Conservation (phyloP, 2,113 vertebrate genomes). For the Microcebus tavaratra region DNA sequence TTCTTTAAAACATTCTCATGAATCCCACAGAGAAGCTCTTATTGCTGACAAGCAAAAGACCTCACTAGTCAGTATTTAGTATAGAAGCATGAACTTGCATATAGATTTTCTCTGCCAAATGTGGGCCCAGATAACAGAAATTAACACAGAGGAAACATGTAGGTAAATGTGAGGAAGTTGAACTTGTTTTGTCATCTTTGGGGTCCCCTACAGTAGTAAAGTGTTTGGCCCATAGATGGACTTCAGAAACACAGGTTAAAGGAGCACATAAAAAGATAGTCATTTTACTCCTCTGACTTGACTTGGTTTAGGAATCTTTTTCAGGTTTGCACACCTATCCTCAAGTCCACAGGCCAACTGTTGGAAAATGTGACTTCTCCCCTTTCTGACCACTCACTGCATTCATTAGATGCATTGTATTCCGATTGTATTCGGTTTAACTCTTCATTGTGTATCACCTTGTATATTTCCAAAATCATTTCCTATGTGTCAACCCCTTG, state of each 20-base stretch:
- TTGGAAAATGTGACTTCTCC: neutral
- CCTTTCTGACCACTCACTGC: neutral
- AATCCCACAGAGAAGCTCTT: conserved; percentile 1
- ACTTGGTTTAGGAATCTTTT: conserved; percentile 13
- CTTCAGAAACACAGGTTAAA: conserved; percentile 38
- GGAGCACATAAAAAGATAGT: neutral
- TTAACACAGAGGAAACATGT: neutral
- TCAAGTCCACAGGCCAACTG: neutral
- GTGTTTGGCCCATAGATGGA: neutral
- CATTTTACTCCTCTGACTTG: neutral
- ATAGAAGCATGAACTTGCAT: neutral
- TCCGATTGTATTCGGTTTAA: neutral
- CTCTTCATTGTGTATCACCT: neutral
- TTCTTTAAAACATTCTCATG: conserved; percentile 41
- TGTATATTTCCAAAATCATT: neutral
- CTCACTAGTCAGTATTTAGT: neutral
- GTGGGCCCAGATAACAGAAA: neutral
- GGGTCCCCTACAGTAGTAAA: neutral
- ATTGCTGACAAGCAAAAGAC: conserved; percentile 6
- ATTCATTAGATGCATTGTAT: neutral
- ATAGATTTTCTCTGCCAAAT: neutral
- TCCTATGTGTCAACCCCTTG: neutral
- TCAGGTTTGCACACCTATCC: neutral
- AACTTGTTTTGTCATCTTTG: conserved; percentile 35
- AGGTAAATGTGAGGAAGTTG: neutral